These are phyloP conservation scores for Drosophila saltans DNA, from an alignment of 1,140 invertebrate genomes.

Conservation along the genomic window DNA sequence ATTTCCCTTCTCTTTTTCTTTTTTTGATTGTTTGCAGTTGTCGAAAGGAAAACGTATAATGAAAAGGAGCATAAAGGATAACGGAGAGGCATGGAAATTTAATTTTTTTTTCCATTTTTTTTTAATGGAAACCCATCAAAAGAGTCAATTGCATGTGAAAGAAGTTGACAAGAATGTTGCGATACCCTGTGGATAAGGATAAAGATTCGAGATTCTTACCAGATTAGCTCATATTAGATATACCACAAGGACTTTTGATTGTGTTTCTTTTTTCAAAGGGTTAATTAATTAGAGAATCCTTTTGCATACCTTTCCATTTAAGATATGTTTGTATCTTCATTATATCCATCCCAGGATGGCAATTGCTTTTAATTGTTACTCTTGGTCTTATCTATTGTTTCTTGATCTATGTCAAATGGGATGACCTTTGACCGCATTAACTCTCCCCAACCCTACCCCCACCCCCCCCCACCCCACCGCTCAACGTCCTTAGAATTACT, in stretches of 20 bases:
- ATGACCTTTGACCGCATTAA: constrained; percentile 2
- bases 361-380: constrained; percentile 5
- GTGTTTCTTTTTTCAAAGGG: too few relatives aligned
- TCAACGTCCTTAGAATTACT: background rate
- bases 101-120: constrained; percentile 7
- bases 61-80: background rate
- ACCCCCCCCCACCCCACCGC: background rate
- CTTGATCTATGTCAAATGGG: constrained; percentile 1
- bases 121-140: background rate
- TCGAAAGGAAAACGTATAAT: background rate
- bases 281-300: too few relatives aligned
- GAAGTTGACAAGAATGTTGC: too few relatives aligned
- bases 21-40: too few relatives aligned
- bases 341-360: background rate
- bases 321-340: too few relatives aligned
- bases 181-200: too few relatives aligned
- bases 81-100: background rate
- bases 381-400: background rate
- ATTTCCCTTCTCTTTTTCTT: background rate
- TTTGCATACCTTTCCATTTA: too few relatives aligned
- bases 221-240: too few relatives aligned
- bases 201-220: too few relatives aligned
- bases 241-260: too few relatives aligned
- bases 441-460: background rate
- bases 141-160: background rate